Base-by-base conservation (phyloP, 2,888 invertebrate genomes). In the Cataglyphis rosenhaueri region DNA sequence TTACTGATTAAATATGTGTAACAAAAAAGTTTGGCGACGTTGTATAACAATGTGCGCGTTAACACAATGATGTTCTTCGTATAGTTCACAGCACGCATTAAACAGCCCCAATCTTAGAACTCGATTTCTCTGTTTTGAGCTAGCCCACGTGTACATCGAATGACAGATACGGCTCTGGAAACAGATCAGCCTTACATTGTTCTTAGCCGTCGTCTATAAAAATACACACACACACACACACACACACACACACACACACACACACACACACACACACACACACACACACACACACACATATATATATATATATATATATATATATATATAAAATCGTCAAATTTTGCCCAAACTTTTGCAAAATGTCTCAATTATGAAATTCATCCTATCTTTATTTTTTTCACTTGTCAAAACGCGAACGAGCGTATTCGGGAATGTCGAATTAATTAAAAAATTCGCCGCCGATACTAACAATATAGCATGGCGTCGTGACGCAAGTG, bases 401-500 rank as follows among this genome's bases (percentile, higher is more conserved):
- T 52, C 4, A 52, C n/a, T 4, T 1, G 15, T 52, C 6, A 8
- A 52, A 52, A 48, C 8, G n/a, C n/a, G n/a, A 52, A n/a, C 15
- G 44, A 48, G 44, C 6, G 52, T n/a, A 12, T 44, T 44, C 52
- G n/a, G 5, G n/a, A 52, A 48, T 48, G 18, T 5, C 1, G 1
- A 48, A n/a, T 52, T n/a, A 52, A 52, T 52, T 52, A 3, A 65
- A 73, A 68, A 59, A 25, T 59, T 55, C 62, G 62, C 65, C 32
- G 41, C 32, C 25, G 25, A 52, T 8, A 52, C 1, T 29, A n/a
- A 64, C 52, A 35, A 35, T 44, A 21, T 57, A 35, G 6, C 29
- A 38, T 44, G 15, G n/a, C 38, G 38, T 25, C 15, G 62, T 52
- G 32, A 10, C 32, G 55, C 41, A 74, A 82, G 81, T 57, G 75